Evolutionary conservation across 2,113 vertebrate species (phyloP), one percentile per base, ranked within the genome.

Genomic region (Craseonycteris thonglongyai): DNA sequence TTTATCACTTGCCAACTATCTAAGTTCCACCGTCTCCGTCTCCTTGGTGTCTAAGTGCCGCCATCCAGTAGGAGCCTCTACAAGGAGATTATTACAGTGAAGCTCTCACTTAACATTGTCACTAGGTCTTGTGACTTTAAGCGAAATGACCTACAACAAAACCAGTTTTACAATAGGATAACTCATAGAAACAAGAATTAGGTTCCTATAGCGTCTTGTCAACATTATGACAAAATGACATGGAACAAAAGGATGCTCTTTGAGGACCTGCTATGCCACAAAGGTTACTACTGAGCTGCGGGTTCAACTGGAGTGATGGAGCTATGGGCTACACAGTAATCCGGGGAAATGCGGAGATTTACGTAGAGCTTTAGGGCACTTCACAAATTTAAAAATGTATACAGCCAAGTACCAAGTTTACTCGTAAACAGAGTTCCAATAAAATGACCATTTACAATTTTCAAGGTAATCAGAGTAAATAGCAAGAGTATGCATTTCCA

Each of bases 161-260:
- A 45, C 26, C 69, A 45, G 13, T 26, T 30, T 45, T 6, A 11
- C 6, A 42, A 26, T n/a, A 33, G 61, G 13, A 28, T 16, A 33
- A 63, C 30, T n/a, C n/a, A 18, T 8, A 12, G 3, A 58, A 9
- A 10, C 9, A 40, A 2, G 35, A 58, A 24, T 3, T 38, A 28
- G 2, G 11, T 40, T 12, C 24, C 15, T 2, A 19, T 2, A 4
- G 75, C 13, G 16, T 4, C n/a, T 38, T 14, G 15, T 18, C 40
- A 30, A 18, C 2, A 40, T 42, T 13, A 4, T 13, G 28, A 59
- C 1, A 11, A 28, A 59, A 28, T 6, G 10, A 13, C 26, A 4
- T 5, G 3, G 40, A 16, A 35, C 65, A 2, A 28, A 18, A 8
- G 69, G 38, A 4, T 2, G 40, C 3, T 0, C 15, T 7, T 15